phyloP scores from a whole-genome alignment of 2,113 vertebrate species.

The Rhabdornis inornatus region DNA sequence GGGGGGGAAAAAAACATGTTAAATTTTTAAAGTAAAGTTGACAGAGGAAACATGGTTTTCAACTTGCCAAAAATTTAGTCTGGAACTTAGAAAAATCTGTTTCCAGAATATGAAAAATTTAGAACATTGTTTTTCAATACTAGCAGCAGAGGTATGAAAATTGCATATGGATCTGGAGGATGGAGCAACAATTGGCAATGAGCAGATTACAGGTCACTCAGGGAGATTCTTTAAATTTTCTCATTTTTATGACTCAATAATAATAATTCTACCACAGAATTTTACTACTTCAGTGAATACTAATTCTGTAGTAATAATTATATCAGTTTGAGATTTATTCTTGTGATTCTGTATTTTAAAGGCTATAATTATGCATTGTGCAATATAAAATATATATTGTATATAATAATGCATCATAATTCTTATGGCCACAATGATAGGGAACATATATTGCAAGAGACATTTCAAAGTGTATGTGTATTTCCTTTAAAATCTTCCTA shows the following conservation, averaged over 20 bases:
- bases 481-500: neutral
- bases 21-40: neutral
- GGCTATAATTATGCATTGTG: neutral
- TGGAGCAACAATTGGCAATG: neutral
- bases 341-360: neutral
- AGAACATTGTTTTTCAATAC: neutral
- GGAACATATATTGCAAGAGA: neutral
- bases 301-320: neutral
- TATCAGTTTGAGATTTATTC: neutral
- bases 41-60: neutral
- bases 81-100: neutral
- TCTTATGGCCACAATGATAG: neutral
- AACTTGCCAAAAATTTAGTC: neutral
- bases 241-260: neutral
- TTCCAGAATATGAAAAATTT: neutral
- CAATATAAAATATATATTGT: too few relatives aligned
- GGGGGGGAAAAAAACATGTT: accelerated
- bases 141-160: neutral
- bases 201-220: neutral
- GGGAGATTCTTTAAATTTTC: neutral
- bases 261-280: neutral
- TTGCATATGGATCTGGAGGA: neutral
- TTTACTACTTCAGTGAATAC: neutral
- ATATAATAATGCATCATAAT: neutral
- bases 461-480: neutral